Conservation (phyloP, 2,797 vertebrate species). For the Falco rusticolus region DNA sequence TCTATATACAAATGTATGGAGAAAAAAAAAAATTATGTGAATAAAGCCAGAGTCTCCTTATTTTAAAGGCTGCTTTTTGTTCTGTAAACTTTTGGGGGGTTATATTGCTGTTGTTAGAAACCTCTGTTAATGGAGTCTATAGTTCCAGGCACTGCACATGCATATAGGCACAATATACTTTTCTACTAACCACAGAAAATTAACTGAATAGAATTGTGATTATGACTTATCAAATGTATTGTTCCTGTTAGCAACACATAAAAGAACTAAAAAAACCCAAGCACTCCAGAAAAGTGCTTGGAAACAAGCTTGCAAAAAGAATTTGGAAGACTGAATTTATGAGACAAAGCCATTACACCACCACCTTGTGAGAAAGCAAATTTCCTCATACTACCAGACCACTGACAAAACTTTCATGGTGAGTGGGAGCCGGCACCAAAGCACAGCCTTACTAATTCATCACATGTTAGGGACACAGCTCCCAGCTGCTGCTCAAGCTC, state of each 20-base stretch:
- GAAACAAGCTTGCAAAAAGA: not conserved
- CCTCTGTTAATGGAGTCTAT: not conserved
- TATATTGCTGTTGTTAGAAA: not conserved
- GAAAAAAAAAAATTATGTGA: not conserved
- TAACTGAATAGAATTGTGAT: not conserved
- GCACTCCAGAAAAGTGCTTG: not conserved
- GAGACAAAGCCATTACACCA: not conserved
- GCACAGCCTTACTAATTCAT: not conserved
- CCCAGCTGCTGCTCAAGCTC: not conserved
- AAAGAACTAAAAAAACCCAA: not conserved
- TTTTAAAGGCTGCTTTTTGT: not conserved
- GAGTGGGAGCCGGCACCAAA: not conserved
- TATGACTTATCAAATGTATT: not conserved
- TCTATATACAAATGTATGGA: not conserved
- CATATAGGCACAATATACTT: not conserved
- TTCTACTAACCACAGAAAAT: not conserved
- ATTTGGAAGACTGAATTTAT: not conserved
- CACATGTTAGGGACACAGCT: rapidly evolving
- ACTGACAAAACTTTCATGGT: not conserved
- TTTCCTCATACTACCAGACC: not conserved
- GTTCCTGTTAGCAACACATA: not conserved
- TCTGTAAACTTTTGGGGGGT: not conserved
- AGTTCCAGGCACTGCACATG: not conserved
- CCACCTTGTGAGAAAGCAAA: not conserved
- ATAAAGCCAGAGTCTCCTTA: not conserved